These are phyloP conservation scores for Eurois occulta DNA, from an alignment of 2,888 invertebrate species.

Conservation along the genomic window DNA sequence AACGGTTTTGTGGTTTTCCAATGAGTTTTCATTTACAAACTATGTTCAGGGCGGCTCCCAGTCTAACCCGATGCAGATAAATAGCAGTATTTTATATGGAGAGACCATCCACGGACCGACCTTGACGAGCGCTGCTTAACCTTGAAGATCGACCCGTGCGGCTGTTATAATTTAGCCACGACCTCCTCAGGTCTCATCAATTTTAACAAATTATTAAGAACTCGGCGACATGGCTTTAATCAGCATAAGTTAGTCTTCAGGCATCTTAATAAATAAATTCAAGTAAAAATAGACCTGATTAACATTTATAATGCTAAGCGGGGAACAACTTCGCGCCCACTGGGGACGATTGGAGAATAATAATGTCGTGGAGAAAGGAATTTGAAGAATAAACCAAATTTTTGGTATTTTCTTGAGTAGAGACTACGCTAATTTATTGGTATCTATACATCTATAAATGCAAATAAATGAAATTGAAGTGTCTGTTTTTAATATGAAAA, in stretches of 20 bases:
- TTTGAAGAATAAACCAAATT: background rate
- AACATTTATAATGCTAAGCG: conserved; percentile 17
- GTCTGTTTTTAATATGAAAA: too few species aligned
- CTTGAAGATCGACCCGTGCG: background rate
- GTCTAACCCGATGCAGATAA: background rate
- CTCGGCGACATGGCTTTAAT: background rate
- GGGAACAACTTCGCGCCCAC: conserved; percentile 15
- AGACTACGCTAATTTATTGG: background rate
- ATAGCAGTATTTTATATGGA: background rate
- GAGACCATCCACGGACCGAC: background rate
- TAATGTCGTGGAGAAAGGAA: background rate
- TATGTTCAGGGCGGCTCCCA: too few species aligned
- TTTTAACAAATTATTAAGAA: background rate
- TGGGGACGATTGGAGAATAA: conserved; percentile 3
- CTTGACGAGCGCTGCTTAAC: background rate
- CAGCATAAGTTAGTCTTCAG: background rate
- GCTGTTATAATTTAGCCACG: background rate
- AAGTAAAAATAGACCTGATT: conserved; percentile 14
- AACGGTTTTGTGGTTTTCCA: background rate
- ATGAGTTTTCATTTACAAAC: background rate
- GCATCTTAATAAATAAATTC: background rate
- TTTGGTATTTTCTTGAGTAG: background rate
- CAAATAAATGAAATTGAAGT: too few species aligned
- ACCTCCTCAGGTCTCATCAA: background rate
- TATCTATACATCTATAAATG: background rate